phyloP scores from a whole-genome alignment of 2,888 invertebrate genomes.

The Ischnus inquisitorius region DNA sequence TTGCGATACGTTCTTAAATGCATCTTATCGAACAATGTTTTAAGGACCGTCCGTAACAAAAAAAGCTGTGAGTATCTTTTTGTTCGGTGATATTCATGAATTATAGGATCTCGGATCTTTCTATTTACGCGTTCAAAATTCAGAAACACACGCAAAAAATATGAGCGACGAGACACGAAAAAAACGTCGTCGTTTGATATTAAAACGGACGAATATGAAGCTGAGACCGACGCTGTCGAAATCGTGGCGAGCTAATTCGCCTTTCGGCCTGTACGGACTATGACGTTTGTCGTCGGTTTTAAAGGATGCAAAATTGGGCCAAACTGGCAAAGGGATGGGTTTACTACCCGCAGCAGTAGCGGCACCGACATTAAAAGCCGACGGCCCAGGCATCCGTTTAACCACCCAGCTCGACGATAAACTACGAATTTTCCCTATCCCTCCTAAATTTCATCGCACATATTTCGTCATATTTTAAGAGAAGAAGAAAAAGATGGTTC shows the following conservation, averaged over 20 bases:
- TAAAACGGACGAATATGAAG: slow-evolving; percentile 18
- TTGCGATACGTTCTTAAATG: too few species aligned
- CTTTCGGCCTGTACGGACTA: neutral
- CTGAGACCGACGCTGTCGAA: slow-evolving; percentile 16
- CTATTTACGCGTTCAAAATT: too few species aligned
- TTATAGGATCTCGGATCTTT: too few species aligned
- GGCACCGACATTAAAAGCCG: slow-evolving; percentile 1
- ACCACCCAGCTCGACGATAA: slow-evolving; percentile 8
- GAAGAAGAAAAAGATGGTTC: too few species aligned
- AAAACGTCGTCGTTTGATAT: slow-evolving; percentile 1
- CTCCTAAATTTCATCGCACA: neutral
- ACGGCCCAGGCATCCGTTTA: neutral
- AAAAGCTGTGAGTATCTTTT: too few species aligned
- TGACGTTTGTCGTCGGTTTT: neutral
- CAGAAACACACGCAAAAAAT: too few species aligned
- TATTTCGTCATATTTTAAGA: neutral
- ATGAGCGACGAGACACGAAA: neutral
- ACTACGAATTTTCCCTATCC: slow-evolving; percentile 16
- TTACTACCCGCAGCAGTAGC: slow-evolving; percentile 12
- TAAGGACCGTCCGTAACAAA: too few species aligned
- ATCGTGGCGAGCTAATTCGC: slow-evolving; percentile 8
- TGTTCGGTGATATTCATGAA: too few species aligned
- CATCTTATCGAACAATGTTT: too few species aligned
- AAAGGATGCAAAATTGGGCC: slow-evolving; percentile 26
- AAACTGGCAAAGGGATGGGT: slow-evolving; percentile 12